Conservation (phyloP, 2,113 vertebrate species). For the Neogale vison region DNA sequence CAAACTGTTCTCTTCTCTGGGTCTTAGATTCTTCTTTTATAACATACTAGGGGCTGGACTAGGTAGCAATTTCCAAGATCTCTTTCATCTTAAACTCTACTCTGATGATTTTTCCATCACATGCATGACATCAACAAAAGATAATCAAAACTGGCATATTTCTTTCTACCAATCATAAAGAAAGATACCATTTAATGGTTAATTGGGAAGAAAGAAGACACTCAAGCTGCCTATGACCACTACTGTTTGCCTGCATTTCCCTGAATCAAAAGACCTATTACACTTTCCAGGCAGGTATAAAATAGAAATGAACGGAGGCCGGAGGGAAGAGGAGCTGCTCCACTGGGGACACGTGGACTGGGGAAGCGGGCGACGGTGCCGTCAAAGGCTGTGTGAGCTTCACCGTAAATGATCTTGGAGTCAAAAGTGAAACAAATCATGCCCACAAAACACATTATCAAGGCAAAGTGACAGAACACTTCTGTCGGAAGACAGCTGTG, state of each 20-base stretch:
- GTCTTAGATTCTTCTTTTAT: neutral
- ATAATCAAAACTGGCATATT: neutral
- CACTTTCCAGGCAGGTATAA: neutral
- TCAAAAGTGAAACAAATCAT: neutral
- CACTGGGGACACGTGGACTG: neutral
- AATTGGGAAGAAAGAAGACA: neutral
- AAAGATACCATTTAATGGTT: slow-evolving; percentile 23
- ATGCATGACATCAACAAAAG: neutral
- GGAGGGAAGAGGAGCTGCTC: neutral
- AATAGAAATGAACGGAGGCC: neutral
- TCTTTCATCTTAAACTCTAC: neutral
- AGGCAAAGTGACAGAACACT: neutral
- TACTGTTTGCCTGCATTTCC: neutral
- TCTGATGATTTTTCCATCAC: neutral
- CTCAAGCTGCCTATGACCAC: neutral
- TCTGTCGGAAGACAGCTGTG: neutral
- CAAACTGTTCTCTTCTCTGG: neutral
- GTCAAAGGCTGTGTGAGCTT: neutral
- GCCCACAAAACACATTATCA: neutral
- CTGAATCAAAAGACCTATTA: neutral
- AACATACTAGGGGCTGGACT: neutral
- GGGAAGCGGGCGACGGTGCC: neutral
- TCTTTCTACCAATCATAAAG: slow-evolving; percentile 6
- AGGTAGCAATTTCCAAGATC: neutral
- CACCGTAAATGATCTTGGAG: neutral